Evolutionary conservation across 1,140 invertebrate species (phyloP).

Genomic region (Drosophila prosaltans): DNA sequence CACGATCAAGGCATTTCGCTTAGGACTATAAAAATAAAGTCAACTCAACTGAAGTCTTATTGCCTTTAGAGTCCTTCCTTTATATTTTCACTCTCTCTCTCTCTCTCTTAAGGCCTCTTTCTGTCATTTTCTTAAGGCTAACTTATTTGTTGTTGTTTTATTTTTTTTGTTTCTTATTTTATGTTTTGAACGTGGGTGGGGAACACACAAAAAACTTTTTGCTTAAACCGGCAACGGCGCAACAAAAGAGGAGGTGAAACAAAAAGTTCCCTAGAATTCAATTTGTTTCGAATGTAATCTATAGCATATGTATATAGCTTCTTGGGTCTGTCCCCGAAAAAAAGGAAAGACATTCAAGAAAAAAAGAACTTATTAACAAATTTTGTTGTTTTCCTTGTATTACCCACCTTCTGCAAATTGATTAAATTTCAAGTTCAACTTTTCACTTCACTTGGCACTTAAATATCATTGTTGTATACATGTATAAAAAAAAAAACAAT

Average conservation of each 20-base stretch:
- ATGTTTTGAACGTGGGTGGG: not conserved
- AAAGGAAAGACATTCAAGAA: not conserved
- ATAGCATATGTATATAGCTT: conserved; percentile 38
- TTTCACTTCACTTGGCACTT: conserved; percentile 55
- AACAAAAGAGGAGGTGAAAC: conserved; percentile 36
- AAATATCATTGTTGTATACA: conserved; percentile 31
- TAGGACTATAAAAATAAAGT: conserved; percentile 3
- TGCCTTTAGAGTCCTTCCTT: conserved; percentile 13
- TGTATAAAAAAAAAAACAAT: conserved; percentile 20
- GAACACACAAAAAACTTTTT: conserved; percentile 54
- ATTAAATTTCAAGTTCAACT: conserved; percentile 71
- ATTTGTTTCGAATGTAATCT: conserved; percentile 65
- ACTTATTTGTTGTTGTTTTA: conserved; percentile 69
- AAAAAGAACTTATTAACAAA: conserved; percentile 62
- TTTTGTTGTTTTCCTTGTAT: conserved; percentile 27
- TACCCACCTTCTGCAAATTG: conserved; percentile 51
- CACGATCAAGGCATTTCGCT: conserved; percentile 39
- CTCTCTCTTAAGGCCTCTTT: not conserved
- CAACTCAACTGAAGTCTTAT: conserved; percentile 21
- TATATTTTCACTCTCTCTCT: not conserved
- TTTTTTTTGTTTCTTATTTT: conserved; percentile 17
- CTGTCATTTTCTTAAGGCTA: conserved; percentile 27
- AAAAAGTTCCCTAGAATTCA: conserved; percentile 71
- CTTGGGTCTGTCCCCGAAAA: conserved; percentile 32
- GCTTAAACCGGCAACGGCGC: conserved; percentile 30